These are phyloP conservation scores for Stichodactyla mertensii DNA, from an alignment of 64 coral and sea anemone species.

Conservation along the genomic window DNA sequence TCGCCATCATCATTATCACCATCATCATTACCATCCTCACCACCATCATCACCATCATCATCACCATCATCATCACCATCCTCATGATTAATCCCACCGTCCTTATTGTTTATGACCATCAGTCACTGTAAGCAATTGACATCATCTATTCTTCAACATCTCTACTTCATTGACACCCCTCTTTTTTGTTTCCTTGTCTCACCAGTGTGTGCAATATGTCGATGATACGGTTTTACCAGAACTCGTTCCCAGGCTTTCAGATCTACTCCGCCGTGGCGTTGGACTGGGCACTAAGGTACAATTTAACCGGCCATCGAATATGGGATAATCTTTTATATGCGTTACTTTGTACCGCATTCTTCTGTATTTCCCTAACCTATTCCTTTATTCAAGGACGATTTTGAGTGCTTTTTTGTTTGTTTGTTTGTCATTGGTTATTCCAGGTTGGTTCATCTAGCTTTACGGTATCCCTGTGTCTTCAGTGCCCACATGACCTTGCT, in stretches of 20 bases:
- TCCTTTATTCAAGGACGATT: too few species aligned
- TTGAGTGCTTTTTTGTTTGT: neutral
- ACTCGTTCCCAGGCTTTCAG: constrained; percentile 71
- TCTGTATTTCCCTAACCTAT: too few species aligned
- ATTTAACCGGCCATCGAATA: neutral
- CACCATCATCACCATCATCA: neutral
- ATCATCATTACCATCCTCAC: neutral
- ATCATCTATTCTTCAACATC: too few species aligned
- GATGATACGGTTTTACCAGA: constrained; percentile 77
- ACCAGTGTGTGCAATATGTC: constrained; percentile 83
- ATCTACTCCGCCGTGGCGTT: constrained; percentile 78
- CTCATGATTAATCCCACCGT: neutral
- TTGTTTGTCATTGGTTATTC: neutral
- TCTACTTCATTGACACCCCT: neutral
- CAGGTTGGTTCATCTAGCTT: constrained; percentile 83
- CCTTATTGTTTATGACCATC: neutral
- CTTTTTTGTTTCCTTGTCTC: constrained; percentile 1
- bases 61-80: neutral
- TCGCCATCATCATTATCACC: neutral
- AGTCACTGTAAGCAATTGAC: too few species aligned
- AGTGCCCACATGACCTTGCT: constrained; percentile 72
- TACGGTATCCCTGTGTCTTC: constrained; percentile 79
- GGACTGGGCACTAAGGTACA: constrained; percentile 93
- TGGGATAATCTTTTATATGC: too few species aligned
- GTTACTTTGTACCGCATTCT: too few species aligned